phyloP scores from a whole-genome alignment of 2,888 invertebrate genomes.

The Desoria tigrina region DNA sequence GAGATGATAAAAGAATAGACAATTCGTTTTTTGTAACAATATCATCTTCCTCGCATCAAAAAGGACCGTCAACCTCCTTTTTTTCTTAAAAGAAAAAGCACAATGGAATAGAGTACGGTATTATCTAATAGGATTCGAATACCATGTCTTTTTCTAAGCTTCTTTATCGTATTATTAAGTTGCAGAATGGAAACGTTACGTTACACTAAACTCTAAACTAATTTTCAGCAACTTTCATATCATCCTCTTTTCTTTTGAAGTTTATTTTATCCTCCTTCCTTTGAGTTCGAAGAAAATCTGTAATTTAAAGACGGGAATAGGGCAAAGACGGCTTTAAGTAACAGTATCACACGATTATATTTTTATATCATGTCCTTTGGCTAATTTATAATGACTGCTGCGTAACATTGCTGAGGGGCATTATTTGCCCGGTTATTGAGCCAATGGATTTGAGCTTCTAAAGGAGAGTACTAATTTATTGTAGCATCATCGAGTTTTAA shows the following conservation, averaged over 20 bases:
- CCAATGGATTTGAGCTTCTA: background rate
- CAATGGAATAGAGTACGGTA: background rate
- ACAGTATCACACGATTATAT: slow-evolving; percentile 9
- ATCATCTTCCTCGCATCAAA: background rate
- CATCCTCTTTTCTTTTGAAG: background rate
- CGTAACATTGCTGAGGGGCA: no score
- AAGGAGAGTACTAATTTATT: no score
- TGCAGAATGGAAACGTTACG: background rate
- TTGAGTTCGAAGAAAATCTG: background rate
- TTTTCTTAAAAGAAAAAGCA: background rate
- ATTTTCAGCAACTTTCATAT: background rate
- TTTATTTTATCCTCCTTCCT: background rate
- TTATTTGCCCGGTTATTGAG: slow-evolving; percentile 6
- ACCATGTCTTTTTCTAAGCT: background rate
- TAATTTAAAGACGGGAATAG: background rate
- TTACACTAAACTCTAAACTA: background rate
- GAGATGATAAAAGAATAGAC: background rate
- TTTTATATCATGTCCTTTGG: background rate
- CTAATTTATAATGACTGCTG: background rate
- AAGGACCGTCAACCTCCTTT: background rate
- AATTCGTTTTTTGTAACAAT: no score
- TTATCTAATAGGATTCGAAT: slow-evolving; percentile 6
- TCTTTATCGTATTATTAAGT: background rate
- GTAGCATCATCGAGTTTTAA: no score
- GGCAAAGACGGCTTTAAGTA: background rate